Evolutionary conservation across 1,140 invertebrate species (phyloP).

Genomic region (Drosophila funebris): DNA sequence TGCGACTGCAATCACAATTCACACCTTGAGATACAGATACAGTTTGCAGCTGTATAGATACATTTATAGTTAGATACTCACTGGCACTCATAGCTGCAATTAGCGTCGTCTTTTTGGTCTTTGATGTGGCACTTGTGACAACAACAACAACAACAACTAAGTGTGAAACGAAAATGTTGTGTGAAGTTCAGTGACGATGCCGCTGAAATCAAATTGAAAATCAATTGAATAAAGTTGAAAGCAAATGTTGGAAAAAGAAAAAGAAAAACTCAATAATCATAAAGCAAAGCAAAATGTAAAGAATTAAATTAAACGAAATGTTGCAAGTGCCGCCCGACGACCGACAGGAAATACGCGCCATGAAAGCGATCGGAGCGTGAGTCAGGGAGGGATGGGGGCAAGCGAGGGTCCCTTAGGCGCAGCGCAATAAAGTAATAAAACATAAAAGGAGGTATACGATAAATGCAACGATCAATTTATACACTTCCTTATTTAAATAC

Average conservation of each 20-base stretch:
- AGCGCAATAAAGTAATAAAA: constrained; percentile 49
- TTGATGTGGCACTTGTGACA: constrained; percentile 66
- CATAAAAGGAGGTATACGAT: constrained; percentile 19
- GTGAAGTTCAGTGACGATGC: constrained; percentile 28
- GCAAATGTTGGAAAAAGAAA: constrained; percentile 33
- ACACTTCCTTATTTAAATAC: neutral
- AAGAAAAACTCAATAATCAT: constrained; percentile 62
- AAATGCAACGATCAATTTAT: neutral
- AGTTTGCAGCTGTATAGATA: constrained; percentile 25
- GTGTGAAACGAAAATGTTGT: constrained; percentile 49
- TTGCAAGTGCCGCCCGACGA: constrained; percentile 42
- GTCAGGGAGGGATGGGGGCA: too few relatives aligned
- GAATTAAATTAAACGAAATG: constrained; percentile 61
- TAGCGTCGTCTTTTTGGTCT: constrained; percentile 61
- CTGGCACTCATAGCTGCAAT: constrained; percentile 46
- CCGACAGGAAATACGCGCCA: constrained; percentile 49
- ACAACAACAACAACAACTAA: constrained; percentile 45
- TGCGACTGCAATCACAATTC: constrained; percentile 61
- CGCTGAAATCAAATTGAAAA: constrained; percentile 32
- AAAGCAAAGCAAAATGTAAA: constrained; percentile 38
- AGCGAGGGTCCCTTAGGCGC: constrained; percentile 22
- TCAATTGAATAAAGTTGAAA: constrained; percentile 48
- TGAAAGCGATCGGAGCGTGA: constrained; percentile 4
- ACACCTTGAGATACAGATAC: constrained; percentile 55
- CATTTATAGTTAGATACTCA: constrained; percentile 27